Evolutionary conservation across 2,888 invertebrate genomes (phyloP).

Genomic region (Hydroisotoma schaefferi): DNA sequence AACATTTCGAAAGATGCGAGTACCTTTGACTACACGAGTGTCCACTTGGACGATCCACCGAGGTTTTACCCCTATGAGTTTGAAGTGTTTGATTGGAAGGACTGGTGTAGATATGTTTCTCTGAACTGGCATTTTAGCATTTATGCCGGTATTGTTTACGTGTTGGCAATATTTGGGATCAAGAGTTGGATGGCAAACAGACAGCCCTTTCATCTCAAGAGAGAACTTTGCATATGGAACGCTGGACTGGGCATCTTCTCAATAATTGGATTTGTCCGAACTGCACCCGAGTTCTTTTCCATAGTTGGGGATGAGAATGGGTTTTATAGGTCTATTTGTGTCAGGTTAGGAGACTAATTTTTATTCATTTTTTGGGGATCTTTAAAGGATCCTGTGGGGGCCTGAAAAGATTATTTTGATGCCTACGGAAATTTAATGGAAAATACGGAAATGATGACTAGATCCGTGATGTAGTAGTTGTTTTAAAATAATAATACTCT

Average conservation of each 20-base stretch:
- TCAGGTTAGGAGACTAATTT: too few species aligned
- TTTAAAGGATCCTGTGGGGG: not conserved
- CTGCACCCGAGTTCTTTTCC: constrained; percentile 30
- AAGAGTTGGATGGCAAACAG: constrained; percentile 27
- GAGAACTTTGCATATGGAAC: constrained; percentile 29
- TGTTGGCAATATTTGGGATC: constrained; percentile 30
- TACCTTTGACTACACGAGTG: constrained; percentile 11
- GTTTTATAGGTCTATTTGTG: constrained; percentile 19
- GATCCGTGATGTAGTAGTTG: not conserved
- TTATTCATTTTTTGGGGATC: not conserved
- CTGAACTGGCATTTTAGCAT: constrained; percentile 30
- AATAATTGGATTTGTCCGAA: constrained; percentile 31
- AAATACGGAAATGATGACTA: not conserved
- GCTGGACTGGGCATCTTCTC: constrained; percentile 31
- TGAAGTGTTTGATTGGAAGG: constrained; percentile 32
- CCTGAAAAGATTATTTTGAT: not conserved
- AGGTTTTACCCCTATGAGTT: constrained; percentile 26
- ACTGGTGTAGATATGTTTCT: constrained; percentile 28
- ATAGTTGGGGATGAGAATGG: constrained; percentile 4
- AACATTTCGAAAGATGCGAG: constrained; percentile 4
- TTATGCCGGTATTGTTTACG: constrained; percentile 22
- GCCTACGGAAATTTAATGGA: not conserved
- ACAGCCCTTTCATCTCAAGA: constrained; percentile 26
- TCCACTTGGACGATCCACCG: constrained; percentile 23
- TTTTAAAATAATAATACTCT: not conserved